phyloP scores from a whole-genome alignment of 92 coral and sea anemone genomes.

The Chrysogorgia sp. region DNA sequence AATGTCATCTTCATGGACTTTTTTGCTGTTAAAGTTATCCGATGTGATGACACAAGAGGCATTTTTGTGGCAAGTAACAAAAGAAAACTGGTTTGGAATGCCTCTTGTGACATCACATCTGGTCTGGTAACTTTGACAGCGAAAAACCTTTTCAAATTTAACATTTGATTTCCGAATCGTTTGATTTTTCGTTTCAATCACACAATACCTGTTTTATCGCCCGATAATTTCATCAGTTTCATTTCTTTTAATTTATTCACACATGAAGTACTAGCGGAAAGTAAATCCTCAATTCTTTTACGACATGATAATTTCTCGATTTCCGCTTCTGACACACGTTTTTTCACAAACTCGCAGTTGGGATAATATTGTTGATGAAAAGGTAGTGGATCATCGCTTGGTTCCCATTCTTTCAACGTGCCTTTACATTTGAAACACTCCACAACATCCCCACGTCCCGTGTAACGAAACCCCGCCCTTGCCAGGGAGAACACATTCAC shows the following conservation, averaged over 20 bases:
- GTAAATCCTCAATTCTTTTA: slow-evolving; percentile 79
- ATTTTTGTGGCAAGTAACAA: too few species aligned
- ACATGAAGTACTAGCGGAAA: slow-evolving; percentile 76
- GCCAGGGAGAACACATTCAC: slow-evolving; percentile 97
- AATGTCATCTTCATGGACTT: too few species aligned
- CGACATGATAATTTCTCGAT: slow-evolving; percentile 64
- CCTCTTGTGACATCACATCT: too few species aligned
- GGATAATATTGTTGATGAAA: slow-evolving; percentile 91
- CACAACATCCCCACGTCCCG: slow-evolving; percentile 97
- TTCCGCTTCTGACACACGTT: slow-evolving; percentile 43
- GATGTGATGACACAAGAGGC: too few species aligned
- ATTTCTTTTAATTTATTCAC: slow-evolving; percentile 77
- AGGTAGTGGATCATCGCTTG: slow-evolving; percentile 81
- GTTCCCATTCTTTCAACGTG: slow-evolving; percentile 93
- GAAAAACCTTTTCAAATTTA: too few species aligned
- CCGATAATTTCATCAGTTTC: slow-evolving; percentile 21
- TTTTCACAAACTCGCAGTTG: slow-evolving; percentile 79
- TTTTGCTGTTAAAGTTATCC: too few species aligned
- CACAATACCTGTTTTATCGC: slow-evolving; percentile 32
- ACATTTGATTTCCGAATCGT: too few species aligned
- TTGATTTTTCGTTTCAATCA: not conserved
- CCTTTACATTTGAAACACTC: slow-evolving; percentile 95
- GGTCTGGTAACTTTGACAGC: too few species aligned
- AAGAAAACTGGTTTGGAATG: too few species aligned
- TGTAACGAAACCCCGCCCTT: slow-evolving; percentile 91